Base-by-base conservation (phyloP, 2,797 vertebrate species). In the Parauchenoglanis punctatus region DNA sequence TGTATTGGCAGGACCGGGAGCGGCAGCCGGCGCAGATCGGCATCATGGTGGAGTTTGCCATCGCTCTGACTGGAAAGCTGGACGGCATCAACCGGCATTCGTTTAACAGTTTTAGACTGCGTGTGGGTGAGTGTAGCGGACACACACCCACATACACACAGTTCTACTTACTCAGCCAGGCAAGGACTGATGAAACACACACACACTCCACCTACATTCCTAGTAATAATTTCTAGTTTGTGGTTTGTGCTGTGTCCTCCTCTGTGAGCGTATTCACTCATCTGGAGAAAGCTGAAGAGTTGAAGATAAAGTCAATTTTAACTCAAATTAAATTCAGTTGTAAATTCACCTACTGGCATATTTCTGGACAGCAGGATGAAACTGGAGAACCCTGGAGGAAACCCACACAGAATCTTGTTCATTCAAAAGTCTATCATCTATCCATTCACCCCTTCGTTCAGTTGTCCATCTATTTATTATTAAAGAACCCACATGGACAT, bases 71-170 rank as follows among this genome's bases (percentile, higher is more conserved):
- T 91, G 97, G 96, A 73, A 99, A 99, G 93, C 94, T 99, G 94
- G 98, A 99, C 0, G 98, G 98, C 92, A 99, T 99, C 95, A 99
- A 99, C 94, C 94, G 98, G 76, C 99, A 99, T 89, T 99, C 99
- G 90, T 99, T 99, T 89, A 99, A 99, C 92, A 97, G 95, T 70
- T 99, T 99, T 93, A 96, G 97, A 88, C 95, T 99, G 0, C 97
- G 99, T 0, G 95, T 99, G 0, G 99, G 99, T 99, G 92, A 96
- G 97, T 95, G 73, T 76, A 82, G 65, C 58, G 46, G 75, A 80
- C 75, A 83, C 85, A 81, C 70, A 31, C 90, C 80, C 80, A 90
- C 56, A 44, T 28, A 61, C 20, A 75, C 85, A 75, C 86, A 83
- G 25, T 49, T 46, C 72, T 73, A 73, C 40, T 44, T 72, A 72